phyloP scores from a whole-genome alignment of 2,113 vertebrate genomes.

The Platysteira castanea region DNA sequence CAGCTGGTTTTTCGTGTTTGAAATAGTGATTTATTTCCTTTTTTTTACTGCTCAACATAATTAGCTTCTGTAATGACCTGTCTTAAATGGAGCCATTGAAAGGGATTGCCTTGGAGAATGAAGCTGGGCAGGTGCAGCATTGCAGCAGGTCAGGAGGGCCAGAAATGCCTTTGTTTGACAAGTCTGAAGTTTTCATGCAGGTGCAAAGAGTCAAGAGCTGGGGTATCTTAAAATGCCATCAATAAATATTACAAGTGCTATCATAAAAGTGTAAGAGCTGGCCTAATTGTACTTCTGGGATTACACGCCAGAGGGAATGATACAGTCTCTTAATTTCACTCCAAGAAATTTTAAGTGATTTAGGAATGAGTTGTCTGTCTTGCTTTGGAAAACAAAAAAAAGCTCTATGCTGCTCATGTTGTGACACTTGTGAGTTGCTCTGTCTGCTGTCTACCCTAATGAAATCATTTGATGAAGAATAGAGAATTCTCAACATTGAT shows the following conservation, averaged over 20 bases:
- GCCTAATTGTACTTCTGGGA: neutral
- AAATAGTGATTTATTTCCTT: neutral
- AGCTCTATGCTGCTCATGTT: neutral
- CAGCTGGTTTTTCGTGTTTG: neutral
- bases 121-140: neutral
- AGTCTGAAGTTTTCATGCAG: neutral
- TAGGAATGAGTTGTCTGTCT: neutral
- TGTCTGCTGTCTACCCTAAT: neutral
- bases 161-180: neutral
- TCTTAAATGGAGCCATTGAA: neutral
- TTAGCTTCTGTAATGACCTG: neutral
- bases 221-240: neutral
- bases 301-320: neutral
- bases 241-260: neutral
- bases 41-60: neutral
- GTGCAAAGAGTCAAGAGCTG: neutral
- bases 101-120: neutral
- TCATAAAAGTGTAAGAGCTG: neutral
- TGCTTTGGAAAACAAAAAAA: neutral
- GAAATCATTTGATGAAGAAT: neutral
- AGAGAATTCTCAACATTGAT: neutral
- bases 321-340: neutral
- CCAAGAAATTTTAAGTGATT: neutral
- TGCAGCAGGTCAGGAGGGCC: neutral
- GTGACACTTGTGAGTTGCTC: neutral